Conservation (phyloP, 2,888 invertebrate species). For the Macaria liturata region DNA sequence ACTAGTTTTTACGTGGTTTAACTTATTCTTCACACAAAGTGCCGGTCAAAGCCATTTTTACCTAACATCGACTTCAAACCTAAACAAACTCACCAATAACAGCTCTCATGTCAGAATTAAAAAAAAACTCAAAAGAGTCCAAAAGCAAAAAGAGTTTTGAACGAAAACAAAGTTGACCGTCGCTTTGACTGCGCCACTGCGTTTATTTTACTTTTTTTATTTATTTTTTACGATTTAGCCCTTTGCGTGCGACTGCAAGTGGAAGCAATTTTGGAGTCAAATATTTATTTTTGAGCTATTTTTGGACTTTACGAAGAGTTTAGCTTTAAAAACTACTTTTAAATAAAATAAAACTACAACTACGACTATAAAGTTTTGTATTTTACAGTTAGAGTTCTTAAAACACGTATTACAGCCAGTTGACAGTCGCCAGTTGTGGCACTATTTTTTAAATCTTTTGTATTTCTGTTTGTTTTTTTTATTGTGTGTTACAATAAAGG, state of each 20-base stretch:
- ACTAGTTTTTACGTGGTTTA: too few species aligned
- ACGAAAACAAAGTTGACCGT: constrained; percentile 25
- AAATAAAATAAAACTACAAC: too few species aligned
- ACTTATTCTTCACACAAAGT: too few species aligned
- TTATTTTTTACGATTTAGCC: constrained; percentile 21
- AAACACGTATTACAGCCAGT: too few species aligned
- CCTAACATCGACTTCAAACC: constrained; percentile 7
- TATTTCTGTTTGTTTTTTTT: too few species aligned
- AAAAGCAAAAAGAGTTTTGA: constrained; percentile 15
- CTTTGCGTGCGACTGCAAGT: constrained; percentile 15
- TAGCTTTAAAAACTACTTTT: not conserved
- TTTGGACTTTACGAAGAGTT: too few species aligned
- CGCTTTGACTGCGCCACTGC: constrained; percentile 28
- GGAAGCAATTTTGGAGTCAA: constrained; percentile 9
- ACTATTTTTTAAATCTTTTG: too few species aligned
- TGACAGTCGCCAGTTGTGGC: too few species aligned
- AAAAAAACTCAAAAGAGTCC: constrained; percentile 3
- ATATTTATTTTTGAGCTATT: constrained; percentile 10
- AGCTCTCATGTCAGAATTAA: constrained; percentile 1
- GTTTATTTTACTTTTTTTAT: constrained; percentile 20
- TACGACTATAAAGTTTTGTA: too few species aligned
- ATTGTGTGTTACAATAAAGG: too few species aligned
- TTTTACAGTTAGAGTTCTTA: too few species aligned
- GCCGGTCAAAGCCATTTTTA: constrained; percentile 3
- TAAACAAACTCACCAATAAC: constrained; percentile 16